Evolutionary conservation across 2,888 invertebrate species (phyloP), one percentile per base, ranked within the genome.

Genomic region (Heterodera filipjevi): DNA sequence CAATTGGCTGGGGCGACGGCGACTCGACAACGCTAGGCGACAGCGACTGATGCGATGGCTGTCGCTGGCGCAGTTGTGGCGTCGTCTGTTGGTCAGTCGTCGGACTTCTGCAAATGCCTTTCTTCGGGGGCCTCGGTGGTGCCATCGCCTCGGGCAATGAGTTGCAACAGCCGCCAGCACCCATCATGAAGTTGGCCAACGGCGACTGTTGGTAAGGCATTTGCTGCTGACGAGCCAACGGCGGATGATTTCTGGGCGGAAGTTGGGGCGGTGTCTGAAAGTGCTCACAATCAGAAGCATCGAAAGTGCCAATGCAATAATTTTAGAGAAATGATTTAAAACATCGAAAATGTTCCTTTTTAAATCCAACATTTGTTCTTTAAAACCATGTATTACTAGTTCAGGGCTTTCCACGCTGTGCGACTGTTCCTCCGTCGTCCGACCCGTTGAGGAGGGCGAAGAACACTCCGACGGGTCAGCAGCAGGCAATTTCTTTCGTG

Each of bases 91-190:
- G 77, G 19, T 77, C 59, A 22, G 44, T 64, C 35, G 71, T 71
- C 16, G 53, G 53, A 35, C 71, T 71, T 22, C 76, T 53, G 49
- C 72, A 59, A n/a, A 71, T 10, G 44, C 14, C 68, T 68, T 78
- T 78, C 74, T 81, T 82, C 6, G 81, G 81, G 35, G 81, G 81
- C 19, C 81, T 46, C 22, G 81, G 81, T 12, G 81, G 81, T 30
- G 75, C 74, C 33, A 44, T 32, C n/a, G 77, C 81, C 35, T 82
- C 80, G 64, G 75, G 66, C 27, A 46, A 27, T n/a, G 44, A n/a
- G 30, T 30, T 39, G 70, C 39, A 39, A n/a, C 39, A 30, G 6
- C 70, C 35, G 8, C 70, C 35, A 19, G 70, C 70, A 6, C 35
- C 70, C 59, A 59, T 59, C 59, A 59, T 59, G 12, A 59, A 59